phyloP scores from a whole-genome alignment of 2,113 vertebrate genomes.

The Corythaeola cristata region DNA sequence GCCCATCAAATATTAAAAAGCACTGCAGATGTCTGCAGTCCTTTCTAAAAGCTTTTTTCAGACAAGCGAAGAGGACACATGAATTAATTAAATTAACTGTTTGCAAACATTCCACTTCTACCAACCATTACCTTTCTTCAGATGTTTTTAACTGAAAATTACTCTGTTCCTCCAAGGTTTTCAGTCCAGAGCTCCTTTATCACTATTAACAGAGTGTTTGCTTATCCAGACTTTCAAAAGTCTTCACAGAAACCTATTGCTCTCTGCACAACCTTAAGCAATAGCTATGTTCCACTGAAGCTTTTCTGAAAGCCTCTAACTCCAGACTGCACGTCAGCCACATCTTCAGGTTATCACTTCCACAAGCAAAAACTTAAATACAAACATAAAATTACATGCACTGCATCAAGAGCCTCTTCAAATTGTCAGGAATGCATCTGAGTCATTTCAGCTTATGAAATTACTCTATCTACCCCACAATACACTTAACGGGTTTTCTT shows the following conservation, averaged over 20 bases:
- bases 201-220: neutral
- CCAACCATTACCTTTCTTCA: neutral
- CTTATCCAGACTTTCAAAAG: neutral
- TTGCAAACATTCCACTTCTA: neutral
- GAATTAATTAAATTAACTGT: slow-evolving; percentile 22
- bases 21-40: slow-evolving; percentile 69
- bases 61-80: neutral
- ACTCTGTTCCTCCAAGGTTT: neutral
- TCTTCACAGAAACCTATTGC: neutral
- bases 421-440: neutral
- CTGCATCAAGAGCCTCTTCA: neutral
- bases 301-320: neutral
- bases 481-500: neutral
- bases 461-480: neutral
- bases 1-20: slow-evolving; percentile 66
- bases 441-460: neutral
- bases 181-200: neutral
- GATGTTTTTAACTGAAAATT: neutral
- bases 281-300: neutral
- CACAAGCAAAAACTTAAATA: neutral
- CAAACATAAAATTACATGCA: neutral
- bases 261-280: neutral
- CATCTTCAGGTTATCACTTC: neutral
- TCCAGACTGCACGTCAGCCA: neutral
- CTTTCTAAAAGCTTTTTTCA: slow-evolving; percentile 40